Evolutionary conservation across 2,113 vertebrate species (phyloP), one percentile per base, ranked within the genome.

Genomic region (Argyrosomus japonicus): DNA sequence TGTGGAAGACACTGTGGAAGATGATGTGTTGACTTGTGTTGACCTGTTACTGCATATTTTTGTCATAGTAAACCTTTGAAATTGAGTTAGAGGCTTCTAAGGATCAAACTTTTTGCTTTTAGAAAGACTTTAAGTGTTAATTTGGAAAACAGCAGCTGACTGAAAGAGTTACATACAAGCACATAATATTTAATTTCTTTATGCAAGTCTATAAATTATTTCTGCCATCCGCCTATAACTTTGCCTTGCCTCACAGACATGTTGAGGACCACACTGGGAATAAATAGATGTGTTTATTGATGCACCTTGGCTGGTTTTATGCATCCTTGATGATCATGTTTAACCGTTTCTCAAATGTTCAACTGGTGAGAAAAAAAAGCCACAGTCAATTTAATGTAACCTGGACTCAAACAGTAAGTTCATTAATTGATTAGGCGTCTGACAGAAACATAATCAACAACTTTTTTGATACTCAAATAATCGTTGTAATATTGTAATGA

Each of bases 1-100:
- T 48, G 40, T 47, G 21, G 25, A 76, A 76, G 7, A 75, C 17
- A 56, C 19, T 32, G 40, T 47, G 14, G 23, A 77, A 77, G 7
- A 76, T 12, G 47, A 65, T 45, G 19, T 27, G 36, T 47, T 14
- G 36, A 67, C 6, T 40, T 17, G 23, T 40, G 36, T 50, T 19
- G 6, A 68, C 21, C 9, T 63, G 50, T n/a, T 10, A 19, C 5
- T 75, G 32, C 56, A 32, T 19, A 47, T n/a, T 63, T 57, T 29
- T 14, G 3, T 27, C 10, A 50, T 7, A 5, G 2, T 32, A 5
- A 53, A 29, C 23, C 19, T 47, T 56, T 29, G 1, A 32, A 48
- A 29, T 8, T 5, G 19, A 32, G 18, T 36, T 8, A 54, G 12
- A n/a, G 29, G 3, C 12, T 8, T 54, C 4, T 23, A 6, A 68